Evolutionary conservation across 2,888 invertebrate genomes (phyloP).

Genomic region (Melanchra persicariae): DNA sequence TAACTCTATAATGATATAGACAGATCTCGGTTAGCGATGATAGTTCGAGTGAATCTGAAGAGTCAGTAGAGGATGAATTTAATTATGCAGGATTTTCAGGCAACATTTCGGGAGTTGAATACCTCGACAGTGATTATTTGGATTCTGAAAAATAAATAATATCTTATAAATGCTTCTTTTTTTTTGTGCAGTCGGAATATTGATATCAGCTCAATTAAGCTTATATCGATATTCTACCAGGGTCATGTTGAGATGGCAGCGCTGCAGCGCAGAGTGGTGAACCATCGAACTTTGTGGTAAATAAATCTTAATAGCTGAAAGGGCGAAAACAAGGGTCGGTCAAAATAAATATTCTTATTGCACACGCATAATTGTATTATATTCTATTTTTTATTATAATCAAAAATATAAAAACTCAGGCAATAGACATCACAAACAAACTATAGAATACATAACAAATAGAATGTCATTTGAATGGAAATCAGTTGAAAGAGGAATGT

Average conservation of each 20-base stretch:
- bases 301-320: neutral
- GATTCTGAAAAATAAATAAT: neutral
- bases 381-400: too few relatives aligned
- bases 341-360: neutral
- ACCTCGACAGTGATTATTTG: neutral
- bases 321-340: neutral
- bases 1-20: neutral
- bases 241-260: neutral
- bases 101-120: slow-evolving; percentile 1
- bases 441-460: too few relatives aligned
- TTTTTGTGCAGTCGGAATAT: too few relatives aligned
- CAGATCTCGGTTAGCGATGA: neutral
- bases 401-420: too few relatives aligned
- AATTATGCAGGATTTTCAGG: neutral
- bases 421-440: too few relatives aligned
- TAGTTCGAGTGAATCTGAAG: neutral
- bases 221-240: too few relatives aligned
- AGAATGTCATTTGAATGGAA: too few relatives aligned
- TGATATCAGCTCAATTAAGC: too few relatives aligned
- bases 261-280: neutral
- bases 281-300: neutral
- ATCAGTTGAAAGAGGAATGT: too few relatives aligned
- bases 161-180: too few relatives aligned
- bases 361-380: too few relatives aligned
- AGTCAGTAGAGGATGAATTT: neutral